These are phyloP conservation scores for Orius insidiosus DNA, from an alignment of 1,140 invertebrate genomes.

Conservation along the genomic window DNA sequence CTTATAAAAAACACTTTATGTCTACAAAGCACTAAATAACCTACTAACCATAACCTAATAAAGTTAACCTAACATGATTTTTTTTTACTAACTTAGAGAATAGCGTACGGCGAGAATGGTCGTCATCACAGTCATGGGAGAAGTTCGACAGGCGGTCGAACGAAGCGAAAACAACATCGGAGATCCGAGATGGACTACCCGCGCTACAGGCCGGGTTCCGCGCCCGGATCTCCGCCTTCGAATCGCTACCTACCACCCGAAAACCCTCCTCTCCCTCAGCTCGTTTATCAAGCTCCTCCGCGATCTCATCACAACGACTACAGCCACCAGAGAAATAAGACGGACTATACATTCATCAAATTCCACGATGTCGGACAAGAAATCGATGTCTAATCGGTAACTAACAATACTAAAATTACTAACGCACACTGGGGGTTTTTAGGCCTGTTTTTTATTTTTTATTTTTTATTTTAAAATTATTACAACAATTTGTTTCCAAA, in stretches of 20 bases:
- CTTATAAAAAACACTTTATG: too few relatives aligned
- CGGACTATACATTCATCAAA: constrained; percentile 56
- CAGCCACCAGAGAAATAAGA: constrained; percentile 27
- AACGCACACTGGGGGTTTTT: too few relatives aligned
- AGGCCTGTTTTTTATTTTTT: background rate
- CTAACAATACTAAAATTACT: constrained; percentile 9
- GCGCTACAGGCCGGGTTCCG: background rate
- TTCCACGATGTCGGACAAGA: constrained; percentile 57
- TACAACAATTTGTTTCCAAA: too few relatives aligned
- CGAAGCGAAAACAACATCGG: constrained; percentile 4
- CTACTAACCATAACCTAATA: too few relatives aligned
- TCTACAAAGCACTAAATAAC: too few relatives aligned
- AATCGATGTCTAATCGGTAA: constrained; percentile 64
- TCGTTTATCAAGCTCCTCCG: constrained; percentile 15
- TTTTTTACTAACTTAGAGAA: constrained; percentile 6
- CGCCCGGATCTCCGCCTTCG: background rate
- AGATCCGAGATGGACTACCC: constrained; percentile 1
- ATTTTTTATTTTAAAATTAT: constrained; percentile 10
- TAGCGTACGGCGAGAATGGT: constrained; percentile 8
- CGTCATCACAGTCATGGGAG: constrained; percentile 6
- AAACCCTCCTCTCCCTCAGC: constrained; percentile 2
- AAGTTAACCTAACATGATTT: too few relatives aligned
- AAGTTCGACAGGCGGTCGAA: constrained; percentile 1
- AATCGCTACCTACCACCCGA: constrained; percentile 2
- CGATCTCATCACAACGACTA: constrained; percentile 17